Evolutionary conservation across 2,113 vertebrate species (phyloP).

Genomic region (Leuciscus idus): DNA sequence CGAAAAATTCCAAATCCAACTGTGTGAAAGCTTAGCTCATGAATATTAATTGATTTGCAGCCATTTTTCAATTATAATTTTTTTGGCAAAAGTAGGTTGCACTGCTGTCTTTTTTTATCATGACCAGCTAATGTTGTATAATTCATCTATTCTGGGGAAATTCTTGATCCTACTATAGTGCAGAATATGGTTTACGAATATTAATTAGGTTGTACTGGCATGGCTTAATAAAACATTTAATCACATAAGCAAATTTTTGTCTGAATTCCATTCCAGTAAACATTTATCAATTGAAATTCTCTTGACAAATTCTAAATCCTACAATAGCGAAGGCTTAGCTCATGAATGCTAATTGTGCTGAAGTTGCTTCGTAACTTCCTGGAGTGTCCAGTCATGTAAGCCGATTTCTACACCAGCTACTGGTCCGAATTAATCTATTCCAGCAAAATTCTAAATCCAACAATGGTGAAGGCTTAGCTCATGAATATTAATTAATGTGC

Average conservation of each 20-base stretch:
- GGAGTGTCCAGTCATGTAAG: no score
- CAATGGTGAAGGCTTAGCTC: background rate
- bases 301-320: no score
- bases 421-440: background rate
- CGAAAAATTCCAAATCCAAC: background rate
- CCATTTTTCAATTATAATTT: background rate
- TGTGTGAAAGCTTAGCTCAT: background rate
- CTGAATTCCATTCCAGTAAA: background rate
- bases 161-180: background rate
- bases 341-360: no score
- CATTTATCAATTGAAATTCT: no score
- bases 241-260: background rate
- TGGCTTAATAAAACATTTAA: background rate
- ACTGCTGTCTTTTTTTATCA: background rate
- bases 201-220: background rate
- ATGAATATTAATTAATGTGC: background rate
- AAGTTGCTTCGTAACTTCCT: no score
- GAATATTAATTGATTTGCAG: background rate
- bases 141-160: background rate
- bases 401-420: no score
- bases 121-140: background rate
- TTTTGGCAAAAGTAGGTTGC: no score
- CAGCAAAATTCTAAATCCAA: no score
- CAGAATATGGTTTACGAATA: background rate
- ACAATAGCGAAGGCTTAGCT: no score